Evolutionary conservation across 2,797 vertebrate genomes (phyloP).

Genomic region (Tapirus indicus): DNA sequence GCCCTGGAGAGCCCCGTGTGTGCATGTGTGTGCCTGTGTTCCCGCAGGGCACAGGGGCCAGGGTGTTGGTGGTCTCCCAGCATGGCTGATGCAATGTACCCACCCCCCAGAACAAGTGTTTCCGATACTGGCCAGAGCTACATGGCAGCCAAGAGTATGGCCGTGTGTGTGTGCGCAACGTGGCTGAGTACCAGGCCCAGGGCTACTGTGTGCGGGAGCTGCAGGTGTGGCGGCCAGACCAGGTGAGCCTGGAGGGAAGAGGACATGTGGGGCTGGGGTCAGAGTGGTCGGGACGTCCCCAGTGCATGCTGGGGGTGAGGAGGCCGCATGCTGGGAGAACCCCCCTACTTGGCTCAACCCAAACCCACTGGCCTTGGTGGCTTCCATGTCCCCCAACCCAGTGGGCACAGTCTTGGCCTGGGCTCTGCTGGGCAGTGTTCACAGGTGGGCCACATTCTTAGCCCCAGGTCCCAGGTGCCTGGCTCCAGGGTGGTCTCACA

Average conservation of each 20-base stretch:
- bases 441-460: not conserved
- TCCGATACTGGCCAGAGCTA: slow-evolving; percentile 93
- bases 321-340: not conserved
- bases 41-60: not conserved
- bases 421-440: not conserved
- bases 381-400: not conserved
- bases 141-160: slow-evolving; percentile 90
- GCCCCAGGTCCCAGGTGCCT: rapidly evolving
- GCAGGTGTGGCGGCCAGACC: slow-evolving; percentile 90
- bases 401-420: not conserved
- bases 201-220: slow-evolving; percentile 93
- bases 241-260: slow-evolving; percentile 85
- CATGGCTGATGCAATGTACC: not conserved
- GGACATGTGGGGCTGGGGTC: rapidly evolving
- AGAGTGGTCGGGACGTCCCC: not conserved
- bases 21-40: rapidly evolving
- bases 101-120: slow-evolving; percentile 93
- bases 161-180: slow-evolving; percentile 87
- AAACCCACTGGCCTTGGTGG: not conserved
- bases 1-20: not conserved
- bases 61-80: not conserved
- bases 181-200: slow-evolving; percentile 91
- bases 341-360: not conserved
- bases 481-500: not conserved
- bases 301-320: not conserved